Evolutionary conservation across 2,797 vertebrate species (phyloP).

Genomic region (Lycodopsis pacificus): DNA sequence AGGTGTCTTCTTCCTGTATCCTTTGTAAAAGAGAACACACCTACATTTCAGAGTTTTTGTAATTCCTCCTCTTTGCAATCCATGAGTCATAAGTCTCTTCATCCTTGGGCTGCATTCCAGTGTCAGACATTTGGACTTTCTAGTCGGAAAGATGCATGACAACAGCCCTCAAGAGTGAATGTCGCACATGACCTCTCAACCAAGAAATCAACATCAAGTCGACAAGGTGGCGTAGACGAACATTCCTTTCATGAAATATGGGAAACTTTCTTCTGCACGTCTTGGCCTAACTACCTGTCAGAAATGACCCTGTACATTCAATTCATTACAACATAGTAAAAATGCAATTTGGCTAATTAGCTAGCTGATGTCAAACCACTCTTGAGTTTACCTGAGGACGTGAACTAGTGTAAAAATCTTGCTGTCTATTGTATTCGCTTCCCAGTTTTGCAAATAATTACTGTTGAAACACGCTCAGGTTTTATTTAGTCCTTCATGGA

Average conservation of each 20-base stretch:
- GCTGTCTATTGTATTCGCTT: not conserved
- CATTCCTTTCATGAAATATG: not conserved
- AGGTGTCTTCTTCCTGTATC: conserved; percentile 10
- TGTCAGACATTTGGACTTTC: not conserved
- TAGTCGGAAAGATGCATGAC: not conserved
- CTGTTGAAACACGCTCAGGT: not conserved
- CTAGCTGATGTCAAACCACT: not conserved
- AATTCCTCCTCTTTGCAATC: conserved; percentile 5
- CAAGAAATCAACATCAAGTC: not conserved
- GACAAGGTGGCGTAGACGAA: not conserved
- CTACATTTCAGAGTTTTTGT: not conserved
- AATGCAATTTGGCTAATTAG: not conserved
- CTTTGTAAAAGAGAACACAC: conserved; percentile 17
- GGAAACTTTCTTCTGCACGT: not conserved
- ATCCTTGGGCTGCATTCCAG: not conserved
- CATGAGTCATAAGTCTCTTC: conserved; percentile 14
- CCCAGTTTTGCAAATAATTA: not conserved
- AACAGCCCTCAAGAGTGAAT: not conserved
- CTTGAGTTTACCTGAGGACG: not conserved
- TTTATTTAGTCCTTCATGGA: not conserved
- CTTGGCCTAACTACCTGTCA: not conserved
- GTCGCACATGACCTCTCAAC: not conserved
- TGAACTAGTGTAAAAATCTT: not conserved
- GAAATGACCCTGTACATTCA: not conserved
- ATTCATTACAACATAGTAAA: not conserved